Evolutionary conservation across 2,113 vertebrate species (phyloP).

Genomic region (Leptobrachium leishanense): DNA sequence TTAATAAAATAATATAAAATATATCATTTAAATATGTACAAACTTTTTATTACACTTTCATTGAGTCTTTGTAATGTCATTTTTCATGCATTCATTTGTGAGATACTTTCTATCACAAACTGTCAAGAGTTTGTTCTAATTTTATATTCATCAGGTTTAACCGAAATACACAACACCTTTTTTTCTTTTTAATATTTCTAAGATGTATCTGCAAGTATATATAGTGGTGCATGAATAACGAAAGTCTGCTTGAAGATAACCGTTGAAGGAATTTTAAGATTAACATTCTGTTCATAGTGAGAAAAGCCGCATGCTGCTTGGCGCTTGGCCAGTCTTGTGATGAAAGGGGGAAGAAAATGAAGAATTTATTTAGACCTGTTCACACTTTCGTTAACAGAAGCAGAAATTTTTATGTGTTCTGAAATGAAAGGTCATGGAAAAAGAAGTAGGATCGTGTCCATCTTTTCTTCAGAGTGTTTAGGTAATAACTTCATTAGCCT

Average conservation of each 20-base stretch:
- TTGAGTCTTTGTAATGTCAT: too few relatives aligned
- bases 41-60: too few relatives aligned
- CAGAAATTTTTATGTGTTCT: slow-evolving; percentile 8
- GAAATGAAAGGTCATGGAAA: slow-evolving; percentile 5
- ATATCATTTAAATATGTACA: too few relatives aligned
- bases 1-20: too few relatives aligned
- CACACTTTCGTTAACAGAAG: slow-evolving; percentile 4
- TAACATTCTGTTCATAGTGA: neutral
- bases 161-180: too few relatives aligned
- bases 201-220: too few relatives aligned
- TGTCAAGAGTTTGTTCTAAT: too few relatives aligned
- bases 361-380: slow-evolving; percentile 2
- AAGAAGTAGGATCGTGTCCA: neutral
- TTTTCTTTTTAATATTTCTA: too few relatives aligned
- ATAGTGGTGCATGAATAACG: too few relatives aligned
- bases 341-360: slow-evolving; percentile 12
- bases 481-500: neutral
- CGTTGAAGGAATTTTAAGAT: neutral
- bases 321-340: neutral
- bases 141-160: too few relatives aligned
- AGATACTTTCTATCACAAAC: too few relatives aligned
- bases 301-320: slow-evolving; percentile 4
- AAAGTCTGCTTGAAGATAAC: neutral
- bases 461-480: neutral
- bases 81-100: too few relatives aligned